phyloP scores from a whole-genome alignment of 1,140 invertebrate species.

The Theocolax elegans region DNA sequence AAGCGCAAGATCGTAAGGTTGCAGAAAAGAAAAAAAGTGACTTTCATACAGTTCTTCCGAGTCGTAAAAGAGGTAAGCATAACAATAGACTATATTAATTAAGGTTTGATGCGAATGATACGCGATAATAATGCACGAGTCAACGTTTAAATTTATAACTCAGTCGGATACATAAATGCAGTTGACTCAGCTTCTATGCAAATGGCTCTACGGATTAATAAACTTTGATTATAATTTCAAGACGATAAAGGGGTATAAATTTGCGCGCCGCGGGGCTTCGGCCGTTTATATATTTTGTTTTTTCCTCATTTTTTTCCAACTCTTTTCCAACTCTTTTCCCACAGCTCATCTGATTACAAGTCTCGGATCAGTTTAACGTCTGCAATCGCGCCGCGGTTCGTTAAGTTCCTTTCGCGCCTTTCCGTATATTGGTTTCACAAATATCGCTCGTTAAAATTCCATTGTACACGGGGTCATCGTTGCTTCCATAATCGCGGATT shows the following conservation, averaged over 20 bases:
- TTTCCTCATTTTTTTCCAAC: constrained; percentile 42
- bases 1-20: background rate
- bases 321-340: constrained; percentile 39
- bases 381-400: constrained; percentile 28
- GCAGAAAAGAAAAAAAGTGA: too few relatives aligned
- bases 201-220: constrained; percentile 23
- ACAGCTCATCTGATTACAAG: constrained; percentile 48
- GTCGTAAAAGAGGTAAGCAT: background rate
- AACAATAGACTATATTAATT: constrained; percentile 16
- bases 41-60: too few relatives aligned
- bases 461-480: constrained; percentile 37
- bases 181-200: background rate
- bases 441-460: constrained; percentile 43
- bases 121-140: too few relatives aligned
- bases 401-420: constrained; percentile 34
- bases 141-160: constrained; percentile 12
- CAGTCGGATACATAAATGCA: background rate
- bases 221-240: constrained; percentile 33
- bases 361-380: constrained; percentile 28
- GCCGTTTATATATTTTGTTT: too few relatives aligned
- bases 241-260: background rate
- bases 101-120: background rate
- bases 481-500: constrained; percentile 34
- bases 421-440: constrained; percentile 32
- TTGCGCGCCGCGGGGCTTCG: constrained; percentile 16